A percentile compares a stretch with the other conserved stretches of the same genome.
These are phyloP conservation scores for Styela plicata DNA, from an alignment of 23 tunicate genomes.

Conservation along the genomic window DNA sequence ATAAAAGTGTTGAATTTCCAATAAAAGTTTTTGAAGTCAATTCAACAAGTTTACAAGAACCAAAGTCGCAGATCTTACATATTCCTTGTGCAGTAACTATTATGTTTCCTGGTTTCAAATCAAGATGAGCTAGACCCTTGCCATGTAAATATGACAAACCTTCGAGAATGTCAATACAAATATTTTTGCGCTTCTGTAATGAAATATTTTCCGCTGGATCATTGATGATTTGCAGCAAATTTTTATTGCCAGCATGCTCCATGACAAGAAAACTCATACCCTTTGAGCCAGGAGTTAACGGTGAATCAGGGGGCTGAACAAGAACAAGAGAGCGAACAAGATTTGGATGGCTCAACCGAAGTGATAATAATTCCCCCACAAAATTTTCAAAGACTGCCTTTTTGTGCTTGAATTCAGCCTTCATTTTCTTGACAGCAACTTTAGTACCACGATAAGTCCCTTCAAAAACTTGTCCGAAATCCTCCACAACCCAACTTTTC, in stretches of 20 bases:
- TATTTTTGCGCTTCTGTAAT: slow-evolving; percentile 6
- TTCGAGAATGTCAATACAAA: slow-evolving; percentile 40
- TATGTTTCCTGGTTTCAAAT: slow-evolving; percentile 87
- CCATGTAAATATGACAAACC: slow-evolving; percentile 60
- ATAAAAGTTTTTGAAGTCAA: slow-evolving; percentile 14
- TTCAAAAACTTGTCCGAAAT: slow-evolving; percentile 79
- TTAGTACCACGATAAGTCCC: slow-evolving; percentile 72
- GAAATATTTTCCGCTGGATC: slow-evolving; percentile 29
- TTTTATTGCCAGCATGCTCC: slow-evolving; percentile 76
- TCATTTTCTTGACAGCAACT: slow-evolving; percentile 78
- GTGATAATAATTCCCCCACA: slow-evolving; percentile 62
- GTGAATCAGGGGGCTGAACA: slow-evolving; percentile 52
- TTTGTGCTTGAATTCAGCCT: slow-evolving; percentile 39
- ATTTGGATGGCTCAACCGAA: slow-evolving; percentile 63
- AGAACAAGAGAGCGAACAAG: slow-evolving; percentile 75
- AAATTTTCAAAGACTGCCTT: slow-evolving; percentile 59
- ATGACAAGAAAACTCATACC: slow-evolving; percentile 66
- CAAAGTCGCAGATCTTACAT: slow-evolving; percentile 89
- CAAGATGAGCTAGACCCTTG: slow-evolving; percentile 57
- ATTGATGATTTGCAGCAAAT: slow-evolving; percentile 61
- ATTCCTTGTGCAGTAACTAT: slow-evolving; percentile 44
- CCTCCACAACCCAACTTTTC: slow-evolving; percentile 77
- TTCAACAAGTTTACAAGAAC: slow-evolving; percentile 47
- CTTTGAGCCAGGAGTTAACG: slow-evolving; percentile 21
- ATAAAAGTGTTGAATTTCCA: slow-evolving; percentile 12